Evolutionary conservation across 2,797 vertebrate genomes (phyloP).

Genomic region (Argyrosomus regius): DNA sequence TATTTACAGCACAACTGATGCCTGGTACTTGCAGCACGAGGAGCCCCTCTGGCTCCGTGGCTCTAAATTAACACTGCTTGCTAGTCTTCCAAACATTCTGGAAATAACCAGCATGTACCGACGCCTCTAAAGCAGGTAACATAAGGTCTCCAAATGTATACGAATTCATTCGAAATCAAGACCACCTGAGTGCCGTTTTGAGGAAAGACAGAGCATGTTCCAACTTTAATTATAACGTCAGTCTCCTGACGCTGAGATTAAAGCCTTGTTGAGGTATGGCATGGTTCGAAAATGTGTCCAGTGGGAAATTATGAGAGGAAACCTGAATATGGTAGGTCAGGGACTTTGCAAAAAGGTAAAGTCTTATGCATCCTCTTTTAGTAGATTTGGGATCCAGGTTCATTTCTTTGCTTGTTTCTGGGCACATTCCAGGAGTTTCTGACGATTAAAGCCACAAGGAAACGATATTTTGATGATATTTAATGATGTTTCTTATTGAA

Average conservation of each 20-base stretch:
- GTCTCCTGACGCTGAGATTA: slow-evolving; percentile 62
- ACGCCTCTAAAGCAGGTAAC: background rate
- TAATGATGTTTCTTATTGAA: slow-evolving; percentile 2
- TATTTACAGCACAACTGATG: slow-evolving; percentile 80
- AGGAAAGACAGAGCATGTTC: background rate
- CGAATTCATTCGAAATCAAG: background rate
- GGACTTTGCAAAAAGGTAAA: slow-evolving; percentile 7
- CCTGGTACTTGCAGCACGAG: slow-evolving; percentile 43
- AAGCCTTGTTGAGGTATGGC: slow-evolving; percentile 46
- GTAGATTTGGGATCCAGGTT: slow-evolving; percentile 9
- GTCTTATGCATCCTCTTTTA: background rate
- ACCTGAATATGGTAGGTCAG: slow-evolving; percentile 11
- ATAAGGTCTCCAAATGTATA: background rate
- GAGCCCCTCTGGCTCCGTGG: slow-evolving; percentile 33
- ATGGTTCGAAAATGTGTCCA: background rate
- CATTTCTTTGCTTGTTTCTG: slow-evolving; percentile 9
- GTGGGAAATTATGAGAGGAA: slow-evolving; percentile 41
- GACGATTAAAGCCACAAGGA: background rate
- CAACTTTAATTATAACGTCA: slow-evolving; percentile 37
- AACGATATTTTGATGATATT: background rate
- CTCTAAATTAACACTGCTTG: slow-evolving; percentile 39
- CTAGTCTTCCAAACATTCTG: background rate
- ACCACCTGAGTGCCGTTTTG: background rate
- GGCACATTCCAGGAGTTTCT: background rate
- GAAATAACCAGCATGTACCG: slow-evolving; percentile 1